phyloP scores from a whole-genome alignment of 2,113 vertebrate genomes.

The Casuarius casuarius region DNA sequence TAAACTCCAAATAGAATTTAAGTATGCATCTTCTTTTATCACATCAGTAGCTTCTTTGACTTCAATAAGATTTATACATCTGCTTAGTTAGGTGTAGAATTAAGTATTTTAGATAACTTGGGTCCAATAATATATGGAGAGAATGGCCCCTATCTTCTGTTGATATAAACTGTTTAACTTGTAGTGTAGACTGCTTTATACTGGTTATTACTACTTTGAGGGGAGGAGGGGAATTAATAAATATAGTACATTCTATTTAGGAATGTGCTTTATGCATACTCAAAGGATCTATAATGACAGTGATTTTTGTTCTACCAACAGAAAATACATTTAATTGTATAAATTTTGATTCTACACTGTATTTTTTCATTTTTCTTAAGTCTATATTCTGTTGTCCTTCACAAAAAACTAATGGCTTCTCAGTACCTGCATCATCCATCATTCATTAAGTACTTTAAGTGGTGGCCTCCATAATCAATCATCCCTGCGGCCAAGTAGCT shows the following conservation, averaged over 20 bases:
- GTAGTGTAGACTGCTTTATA: neutral
- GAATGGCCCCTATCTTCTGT: neutral
- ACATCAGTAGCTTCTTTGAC: slow-evolving; percentile 35
- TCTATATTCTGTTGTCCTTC: neutral
- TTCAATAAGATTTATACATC: slow-evolving; percentile 46
- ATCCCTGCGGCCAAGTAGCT: neutral
- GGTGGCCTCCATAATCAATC: neutral
- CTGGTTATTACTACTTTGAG: neutral
- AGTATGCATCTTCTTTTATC: slow-evolving; percentile 37
- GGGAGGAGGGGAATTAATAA: neutral
- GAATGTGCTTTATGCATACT: neutral
- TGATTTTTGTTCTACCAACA: neutral
- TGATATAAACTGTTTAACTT: neutral
- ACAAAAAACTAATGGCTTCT: neutral
- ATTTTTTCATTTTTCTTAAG: neutral
- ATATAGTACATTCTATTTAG: neutral
- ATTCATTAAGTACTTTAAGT: neutral
- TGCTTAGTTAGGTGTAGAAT: slow-evolving; percentile 18
- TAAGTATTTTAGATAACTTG: slow-evolving; percentile 15
- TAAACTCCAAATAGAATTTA: slow-evolving; percentile 48
- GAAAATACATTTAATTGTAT: neutral
- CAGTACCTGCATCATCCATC: neutral
- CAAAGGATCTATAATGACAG: neutral
- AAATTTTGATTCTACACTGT: neutral
- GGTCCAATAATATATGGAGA: neutral